phyloP scores from a whole-genome alignment of 1,140 invertebrate genomes.

The Drosophila suzukii region DNA sequence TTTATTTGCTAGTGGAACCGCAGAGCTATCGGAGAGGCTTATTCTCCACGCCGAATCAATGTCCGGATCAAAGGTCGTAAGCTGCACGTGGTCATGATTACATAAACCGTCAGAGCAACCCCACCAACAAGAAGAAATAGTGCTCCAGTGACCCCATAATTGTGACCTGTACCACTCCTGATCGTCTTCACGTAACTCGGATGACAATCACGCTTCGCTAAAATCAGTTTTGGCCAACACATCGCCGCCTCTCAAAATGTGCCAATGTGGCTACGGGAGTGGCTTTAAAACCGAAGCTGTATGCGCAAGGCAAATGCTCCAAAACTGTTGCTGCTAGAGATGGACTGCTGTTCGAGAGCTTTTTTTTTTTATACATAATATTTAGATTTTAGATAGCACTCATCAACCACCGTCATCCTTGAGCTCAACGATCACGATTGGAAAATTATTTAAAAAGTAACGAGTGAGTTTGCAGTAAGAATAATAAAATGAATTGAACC shows the following conservation, averaged over 20 bases:
- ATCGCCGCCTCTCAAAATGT: neutral
- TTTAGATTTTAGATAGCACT: neutral
- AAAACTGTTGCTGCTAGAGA: neutral
- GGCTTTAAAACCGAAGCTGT: neutral
- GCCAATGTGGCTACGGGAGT: too few species aligned
- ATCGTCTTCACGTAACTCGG: neutral
- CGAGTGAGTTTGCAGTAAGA: neutral
- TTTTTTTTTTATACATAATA: neutral
- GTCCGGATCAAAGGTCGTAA: too few species aligned
- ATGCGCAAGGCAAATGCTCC: neutral
- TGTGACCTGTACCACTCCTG: neutral
- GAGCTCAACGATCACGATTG: too few species aligned
- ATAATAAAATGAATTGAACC: neutral
- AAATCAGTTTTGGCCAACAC: conserved; percentile 1
- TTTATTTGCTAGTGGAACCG: too few species aligned
- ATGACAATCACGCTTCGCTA: neutral
- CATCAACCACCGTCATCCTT: too few species aligned
- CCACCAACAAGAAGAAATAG: too few species aligned
- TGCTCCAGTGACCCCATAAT: neutral
- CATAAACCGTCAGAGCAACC: too few species aligned
- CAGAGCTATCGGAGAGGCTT: too few species aligned
- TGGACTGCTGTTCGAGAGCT: neutral
- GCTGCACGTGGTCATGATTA: too few species aligned
- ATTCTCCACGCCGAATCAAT: too few species aligned
- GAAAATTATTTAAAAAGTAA: too few species aligned